phyloP scores from a whole-genome alignment of 2,797 vertebrate species.

The Hozukius guyotensis region DNA sequence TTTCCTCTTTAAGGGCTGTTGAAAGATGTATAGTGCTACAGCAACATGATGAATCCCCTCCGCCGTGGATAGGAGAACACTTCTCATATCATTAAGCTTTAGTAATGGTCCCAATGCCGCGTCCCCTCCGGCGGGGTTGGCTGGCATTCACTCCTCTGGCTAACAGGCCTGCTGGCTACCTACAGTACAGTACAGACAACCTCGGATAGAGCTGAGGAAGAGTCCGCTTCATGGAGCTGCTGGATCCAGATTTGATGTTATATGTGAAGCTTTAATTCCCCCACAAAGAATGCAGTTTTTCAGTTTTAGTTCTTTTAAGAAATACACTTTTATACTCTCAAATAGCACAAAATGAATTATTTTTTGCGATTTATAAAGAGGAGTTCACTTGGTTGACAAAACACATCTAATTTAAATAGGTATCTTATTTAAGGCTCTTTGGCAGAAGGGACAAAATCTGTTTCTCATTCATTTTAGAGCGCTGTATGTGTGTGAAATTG shows the following conservation, averaged over 20 bases:
- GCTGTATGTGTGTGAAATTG: neutral
- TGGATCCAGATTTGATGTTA: neutral
- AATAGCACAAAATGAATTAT: neutral
- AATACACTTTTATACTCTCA: neutral
- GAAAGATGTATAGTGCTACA: conserved; percentile 72
- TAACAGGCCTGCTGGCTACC: conserved; percentile 56
- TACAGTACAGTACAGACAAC: neutral
- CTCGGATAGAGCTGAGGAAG: neutral
- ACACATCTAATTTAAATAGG: neutral
- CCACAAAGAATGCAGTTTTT: neutral
- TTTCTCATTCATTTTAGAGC: neutral
- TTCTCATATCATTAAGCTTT: conserved; percentile 82
- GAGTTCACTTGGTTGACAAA: neutral
- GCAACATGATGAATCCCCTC: conserved; percentile 71
- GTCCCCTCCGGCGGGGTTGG: conserved; percentile 54
- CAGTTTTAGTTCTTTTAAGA: neutral
- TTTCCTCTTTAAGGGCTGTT: conserved; percentile 64
- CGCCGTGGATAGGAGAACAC: conserved; percentile 60
- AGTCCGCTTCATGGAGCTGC: neutral
- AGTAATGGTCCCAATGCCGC: conserved; percentile 73
- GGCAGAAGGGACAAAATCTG: neutral
- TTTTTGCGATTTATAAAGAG: neutral
- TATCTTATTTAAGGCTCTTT: neutral
- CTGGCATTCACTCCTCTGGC: conserved; percentile 60
- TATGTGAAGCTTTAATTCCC: neutral